Percentiles rank a stretch among this genome's conserved stretches.
phyloP scores from a whole-genome alignment of 2,888 invertebrate genomes.

The Camponotus fellah region DNA sequence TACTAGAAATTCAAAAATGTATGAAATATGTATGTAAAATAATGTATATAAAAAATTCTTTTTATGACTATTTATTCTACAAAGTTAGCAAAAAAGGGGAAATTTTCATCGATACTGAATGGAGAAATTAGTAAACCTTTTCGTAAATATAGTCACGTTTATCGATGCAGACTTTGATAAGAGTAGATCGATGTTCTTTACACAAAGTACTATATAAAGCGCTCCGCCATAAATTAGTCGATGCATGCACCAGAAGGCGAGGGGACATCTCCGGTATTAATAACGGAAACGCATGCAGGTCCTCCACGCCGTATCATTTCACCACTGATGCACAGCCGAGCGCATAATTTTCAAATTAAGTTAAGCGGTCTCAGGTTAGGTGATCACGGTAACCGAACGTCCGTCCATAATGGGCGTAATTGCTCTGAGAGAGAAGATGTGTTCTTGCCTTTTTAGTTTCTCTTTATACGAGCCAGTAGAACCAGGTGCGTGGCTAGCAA shows the following conservation, averaged over 20 bases:
- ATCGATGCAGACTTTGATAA: slow-evolving; percentile 18
- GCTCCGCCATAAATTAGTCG: slow-evolving; percentile 26
- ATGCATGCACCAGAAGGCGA: slow-evolving; percentile 50
- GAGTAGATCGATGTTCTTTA: neutral
- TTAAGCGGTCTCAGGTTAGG: slow-evolving; percentile 56
- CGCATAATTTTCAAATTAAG: slow-evolving; percentile 55
- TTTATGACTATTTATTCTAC: neutral
- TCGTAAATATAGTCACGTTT: neutral
- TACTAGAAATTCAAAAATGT: neutral
- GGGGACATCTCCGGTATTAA: slow-evolving; percentile 44
- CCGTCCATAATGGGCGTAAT: slow-evolving; percentile 63
- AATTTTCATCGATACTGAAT: neutral
- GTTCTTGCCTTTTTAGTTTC: slow-evolving; percentile 16
- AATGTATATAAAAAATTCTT: neutral
- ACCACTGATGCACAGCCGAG: slow-evolving; percentile 22
- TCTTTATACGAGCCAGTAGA: neutral
- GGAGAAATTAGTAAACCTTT: neutral
- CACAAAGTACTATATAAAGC: neutral
- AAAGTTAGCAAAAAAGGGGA: neutral
- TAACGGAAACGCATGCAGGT: slow-evolving; percentile 45
- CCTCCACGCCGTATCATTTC: slow-evolving; percentile 44
- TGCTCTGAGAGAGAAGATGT: slow-evolving; percentile 52
- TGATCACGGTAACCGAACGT: slow-evolving; percentile 62
- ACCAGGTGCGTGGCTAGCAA: slow-evolving; percentile 73
- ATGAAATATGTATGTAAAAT: neutral